Conservation (phyloP, 1,140 invertebrate genomes). For the Pectinophora gossypiella region DNA sequence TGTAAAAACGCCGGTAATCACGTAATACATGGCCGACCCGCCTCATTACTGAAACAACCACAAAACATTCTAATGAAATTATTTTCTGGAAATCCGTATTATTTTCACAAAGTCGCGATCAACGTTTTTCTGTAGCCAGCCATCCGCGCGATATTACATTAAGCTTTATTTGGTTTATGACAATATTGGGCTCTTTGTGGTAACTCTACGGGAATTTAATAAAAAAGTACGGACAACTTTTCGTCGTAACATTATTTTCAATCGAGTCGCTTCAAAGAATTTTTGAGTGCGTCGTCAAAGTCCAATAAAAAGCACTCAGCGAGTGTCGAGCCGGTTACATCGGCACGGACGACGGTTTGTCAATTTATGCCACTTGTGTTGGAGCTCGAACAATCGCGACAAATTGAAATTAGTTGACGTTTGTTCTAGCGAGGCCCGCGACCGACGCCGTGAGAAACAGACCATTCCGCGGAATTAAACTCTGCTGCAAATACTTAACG, state of each 20-base stretch:
- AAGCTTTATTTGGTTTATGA: not conserved
- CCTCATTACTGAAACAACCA: not conserved
- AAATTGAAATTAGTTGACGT: not conserved
- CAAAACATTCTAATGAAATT: not conserved
- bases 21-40: not conserved
- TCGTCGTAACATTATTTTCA: not conserved
- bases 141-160: not conserved
- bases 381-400: not conserved
- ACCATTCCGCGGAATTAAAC: not conserved
- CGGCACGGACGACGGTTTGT: not conserved
- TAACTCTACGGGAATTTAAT: not conserved
- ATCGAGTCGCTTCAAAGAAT: not conserved
- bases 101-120: not conserved
- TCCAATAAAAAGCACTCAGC: not conserved
- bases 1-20: not conserved
- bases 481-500: not conserved
- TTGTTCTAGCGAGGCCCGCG: not conserved
- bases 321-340: not conserved
- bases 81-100: not conserved
- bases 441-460: not conserved
- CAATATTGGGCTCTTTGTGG: not conserved
- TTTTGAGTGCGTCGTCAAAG: slow-evolving; percentile 1
- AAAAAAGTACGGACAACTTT: slow-evolving; percentile 1
- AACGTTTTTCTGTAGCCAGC: not conserved
- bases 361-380: not conserved